Evolutionary conservation across 2,113 vertebrate species (phyloP).

Genomic region (human (Homo sapiens)): DNA sequence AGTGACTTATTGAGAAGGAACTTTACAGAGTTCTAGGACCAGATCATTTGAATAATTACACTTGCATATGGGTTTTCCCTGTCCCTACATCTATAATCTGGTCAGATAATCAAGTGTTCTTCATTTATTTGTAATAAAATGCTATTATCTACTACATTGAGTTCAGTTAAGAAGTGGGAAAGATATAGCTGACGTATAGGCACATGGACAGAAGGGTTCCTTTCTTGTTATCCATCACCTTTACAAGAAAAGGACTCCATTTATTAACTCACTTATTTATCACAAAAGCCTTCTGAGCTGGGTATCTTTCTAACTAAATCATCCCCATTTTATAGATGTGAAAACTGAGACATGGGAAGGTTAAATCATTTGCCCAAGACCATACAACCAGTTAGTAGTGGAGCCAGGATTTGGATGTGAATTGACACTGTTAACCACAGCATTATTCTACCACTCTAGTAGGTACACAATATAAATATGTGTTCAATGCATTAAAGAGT

Average conservation of each 20-base stretch:
- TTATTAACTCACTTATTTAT: background rate
- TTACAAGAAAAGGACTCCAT: background rate
- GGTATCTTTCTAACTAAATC: background rate
- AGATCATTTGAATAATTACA: too few species aligned
- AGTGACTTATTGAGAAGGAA: background rate
- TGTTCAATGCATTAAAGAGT: background rate
- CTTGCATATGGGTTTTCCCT: background rate
- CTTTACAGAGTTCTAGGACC: background rate
- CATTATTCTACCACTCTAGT: background rate
- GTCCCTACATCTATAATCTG: background rate
- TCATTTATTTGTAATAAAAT: background rate
- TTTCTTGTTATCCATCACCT: background rate
- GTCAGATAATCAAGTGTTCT: rapidly evolving
- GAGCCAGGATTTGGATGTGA: background rate
- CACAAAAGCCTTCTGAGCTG: background rate
- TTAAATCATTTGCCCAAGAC: background rate
- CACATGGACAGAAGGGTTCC: background rate
- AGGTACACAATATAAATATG: background rate
- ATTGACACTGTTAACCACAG: background rate
- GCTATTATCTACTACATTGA: background rate
- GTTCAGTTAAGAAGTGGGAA: background rate
- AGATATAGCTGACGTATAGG: background rate
- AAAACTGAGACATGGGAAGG: background rate
- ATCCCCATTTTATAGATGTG: background rate
- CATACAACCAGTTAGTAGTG: background rate